Percentiles rank a stretch among this genome's conserved stretches.
These are phyloP conservation scores for Atlantisia rogersi DNA, from an alignment of 2,113 vertebrate species.

Conservation along the genomic window DNA sequence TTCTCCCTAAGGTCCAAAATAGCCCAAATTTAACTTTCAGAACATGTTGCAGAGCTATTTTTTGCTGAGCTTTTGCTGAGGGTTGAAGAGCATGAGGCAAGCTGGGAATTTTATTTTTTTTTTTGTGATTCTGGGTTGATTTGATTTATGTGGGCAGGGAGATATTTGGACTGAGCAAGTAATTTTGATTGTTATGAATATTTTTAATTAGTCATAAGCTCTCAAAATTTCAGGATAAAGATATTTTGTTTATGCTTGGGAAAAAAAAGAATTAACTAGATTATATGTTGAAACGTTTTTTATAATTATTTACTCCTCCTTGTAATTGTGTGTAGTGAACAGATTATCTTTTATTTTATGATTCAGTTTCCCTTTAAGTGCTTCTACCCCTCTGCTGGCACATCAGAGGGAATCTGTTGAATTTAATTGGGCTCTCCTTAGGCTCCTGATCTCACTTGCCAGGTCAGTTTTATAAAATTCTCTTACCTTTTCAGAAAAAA, in stretches of 20 bases:
- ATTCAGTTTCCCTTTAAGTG: constrained; percentile 57
- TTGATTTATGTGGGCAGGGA: constrained; percentile 65
- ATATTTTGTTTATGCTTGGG: constrained; percentile 32
- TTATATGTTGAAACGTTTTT: constrained; percentile 39
- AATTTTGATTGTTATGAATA: constrained; percentile 58
- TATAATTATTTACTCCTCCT: constrained; percentile 46
- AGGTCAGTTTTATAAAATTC: constrained; percentile 35
- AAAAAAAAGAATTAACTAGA: constrained; percentile 33
- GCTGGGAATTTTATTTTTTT: constrained; percentile 28
- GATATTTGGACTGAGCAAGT: constrained; percentile 50
- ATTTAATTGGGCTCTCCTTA: constrained; percentile 58
- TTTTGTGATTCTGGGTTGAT: constrained; percentile 47
- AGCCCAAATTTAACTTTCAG: constrained; percentile 65
- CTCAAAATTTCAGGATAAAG: constrained; percentile 37
- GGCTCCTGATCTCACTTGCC: constrained; percentile 29
- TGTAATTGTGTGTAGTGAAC: constrained; percentile 47
- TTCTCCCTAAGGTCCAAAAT: constrained; percentile 66
- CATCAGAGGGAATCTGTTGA: constrained; percentile 54
- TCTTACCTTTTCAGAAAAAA: constrained; percentile 22
- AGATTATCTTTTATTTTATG: constrained; percentile 57
- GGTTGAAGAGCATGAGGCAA: constrained; percentile 49
- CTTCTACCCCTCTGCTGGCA: constrained; percentile 38
- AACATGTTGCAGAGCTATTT: constrained; percentile 56
- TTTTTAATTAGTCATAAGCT: constrained; percentile 48
- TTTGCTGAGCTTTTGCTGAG: constrained; percentile 62